A percentile compares a stretch with the other conserved stretches of the same genome.
These are phyloP conservation scores for Morpho helenor DNA, from an alignment of 2,888 invertebrate species.

Conservation along the genomic window DNA sequence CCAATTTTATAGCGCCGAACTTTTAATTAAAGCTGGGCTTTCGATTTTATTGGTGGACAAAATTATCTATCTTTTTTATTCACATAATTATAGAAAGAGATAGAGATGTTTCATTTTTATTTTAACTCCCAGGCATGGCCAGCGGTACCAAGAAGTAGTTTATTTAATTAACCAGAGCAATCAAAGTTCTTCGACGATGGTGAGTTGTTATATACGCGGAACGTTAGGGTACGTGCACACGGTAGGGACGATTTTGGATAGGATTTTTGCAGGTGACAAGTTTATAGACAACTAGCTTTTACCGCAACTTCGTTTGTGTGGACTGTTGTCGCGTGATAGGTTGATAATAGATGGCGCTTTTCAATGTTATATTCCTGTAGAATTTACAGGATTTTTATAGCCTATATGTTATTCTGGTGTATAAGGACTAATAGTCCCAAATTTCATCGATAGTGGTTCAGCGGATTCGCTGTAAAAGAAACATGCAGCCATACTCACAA, in stretches of 20 bases:
- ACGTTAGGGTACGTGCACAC: conserved; percentile 21
- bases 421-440: too few species aligned
- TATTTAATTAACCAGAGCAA: conserved; percentile 67
- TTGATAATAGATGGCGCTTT: too few species aligned
- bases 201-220: conserved; percentile 20
- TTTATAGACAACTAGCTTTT: not conserved
- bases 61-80: conserved; percentile 11
- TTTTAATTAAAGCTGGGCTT: conserved; percentile 3
- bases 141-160: conserved; percentile 54
- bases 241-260: not conserved
- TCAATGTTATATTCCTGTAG: too few species aligned
- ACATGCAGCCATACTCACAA: too few species aligned
- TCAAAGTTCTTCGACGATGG: conserved; percentile 44
- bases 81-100: conserved; percentile 24
- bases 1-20: not conserved
- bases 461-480: too few species aligned
- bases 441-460: too few species aligned
- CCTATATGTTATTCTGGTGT: too few species aligned
- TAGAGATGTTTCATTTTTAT: conserved; percentile 11
- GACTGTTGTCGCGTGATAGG: too few species aligned
- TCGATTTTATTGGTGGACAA: conserved; percentile 1
- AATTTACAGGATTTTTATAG: too few species aligned
- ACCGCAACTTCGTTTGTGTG: too few species aligned
- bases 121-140: conserved; percentile 12
- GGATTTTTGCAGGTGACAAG: not conserved